These are phyloP conservation scores for Laspeyria flexula DNA, from an alignment of 2,888 invertebrate genomes.

Conservation along the genomic window DNA sequence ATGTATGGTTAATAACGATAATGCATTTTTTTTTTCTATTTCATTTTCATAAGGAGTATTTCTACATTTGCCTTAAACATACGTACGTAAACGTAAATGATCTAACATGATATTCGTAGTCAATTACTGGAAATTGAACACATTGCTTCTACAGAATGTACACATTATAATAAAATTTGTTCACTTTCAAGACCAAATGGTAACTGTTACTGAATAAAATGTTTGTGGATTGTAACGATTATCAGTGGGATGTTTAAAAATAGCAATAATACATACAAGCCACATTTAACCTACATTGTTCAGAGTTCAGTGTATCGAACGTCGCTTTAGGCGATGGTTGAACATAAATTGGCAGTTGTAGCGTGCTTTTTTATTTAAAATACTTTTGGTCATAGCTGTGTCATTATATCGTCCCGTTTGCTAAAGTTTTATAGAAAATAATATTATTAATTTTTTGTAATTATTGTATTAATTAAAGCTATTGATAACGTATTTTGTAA, in stretches of 20 bases:
- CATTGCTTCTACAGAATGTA: too few relatives aligned
- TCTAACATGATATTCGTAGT: too few relatives aligned
- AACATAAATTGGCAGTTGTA: constrained; percentile 15
- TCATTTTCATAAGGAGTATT: too few relatives aligned
- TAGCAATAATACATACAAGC: constrained; percentile 7
- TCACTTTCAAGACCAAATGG: not conserved
- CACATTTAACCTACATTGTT: constrained; percentile 16
- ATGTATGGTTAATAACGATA: too few relatives aligned
- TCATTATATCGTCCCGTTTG: too few relatives aligned
- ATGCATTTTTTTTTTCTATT: too few relatives aligned
- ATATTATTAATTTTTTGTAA: not conserved
- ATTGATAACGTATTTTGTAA: too few relatives aligned
- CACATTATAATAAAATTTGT: not conserved
- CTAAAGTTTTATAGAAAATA: too few relatives aligned
- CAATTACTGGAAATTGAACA: too few relatives aligned
- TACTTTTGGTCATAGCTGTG: constrained; percentile 5
- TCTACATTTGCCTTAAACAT: too few relatives aligned
- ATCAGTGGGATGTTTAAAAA: constrained; percentile 2
- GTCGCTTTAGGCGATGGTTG: constrained; percentile 14
- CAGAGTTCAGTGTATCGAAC: constrained; percentile 11
- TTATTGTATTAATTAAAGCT: too few relatives aligned
- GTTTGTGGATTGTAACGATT: constrained; percentile 7
- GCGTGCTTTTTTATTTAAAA: constrained; percentile 9
- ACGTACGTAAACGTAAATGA: too few relatives aligned
- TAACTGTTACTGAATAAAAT: not conserved